phyloP scores from a whole-genome alignment of 2,113 vertebrate genomes.

The Panthera leo region DNA sequence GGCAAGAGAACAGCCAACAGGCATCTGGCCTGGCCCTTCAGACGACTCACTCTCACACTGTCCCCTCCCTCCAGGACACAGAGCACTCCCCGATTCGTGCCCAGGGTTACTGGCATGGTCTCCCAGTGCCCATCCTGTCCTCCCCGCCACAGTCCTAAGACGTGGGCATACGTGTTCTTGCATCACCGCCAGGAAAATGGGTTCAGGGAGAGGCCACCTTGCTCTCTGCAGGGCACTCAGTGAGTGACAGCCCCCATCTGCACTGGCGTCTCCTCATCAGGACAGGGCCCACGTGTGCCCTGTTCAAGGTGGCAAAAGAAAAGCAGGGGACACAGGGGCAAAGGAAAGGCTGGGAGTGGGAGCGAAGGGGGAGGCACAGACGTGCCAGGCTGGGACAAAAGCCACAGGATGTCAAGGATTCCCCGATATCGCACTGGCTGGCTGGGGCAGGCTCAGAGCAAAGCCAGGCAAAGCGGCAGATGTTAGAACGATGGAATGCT shows the following conservation, averaged over 20 bases:
- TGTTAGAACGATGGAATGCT: neutral
- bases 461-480: neutral
- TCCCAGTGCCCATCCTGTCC: no score
- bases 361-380: neutral
- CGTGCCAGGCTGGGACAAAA: neutral
- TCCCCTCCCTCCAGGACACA: no score
- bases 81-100: neutral
- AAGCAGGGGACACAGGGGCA: neutral
- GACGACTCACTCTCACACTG: neutral
- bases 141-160: no score
- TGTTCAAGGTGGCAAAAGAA: neutral
- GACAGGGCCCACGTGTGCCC: neutral
- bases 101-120: accelerated
- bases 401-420: neutral
- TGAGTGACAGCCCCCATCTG: neutral
- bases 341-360: neutral
- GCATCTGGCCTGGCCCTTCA: neutral
- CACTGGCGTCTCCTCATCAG: accelerated
- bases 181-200: neutral
- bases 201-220: neutral
- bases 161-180: accelerated
- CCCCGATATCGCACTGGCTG: neutral
- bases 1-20: neutral
- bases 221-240: neutral
- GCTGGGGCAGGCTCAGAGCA: neutral